Conservation (phyloP, 2,797 vertebrate genomes). For the Hyperoplus lanceolatus region DNA sequence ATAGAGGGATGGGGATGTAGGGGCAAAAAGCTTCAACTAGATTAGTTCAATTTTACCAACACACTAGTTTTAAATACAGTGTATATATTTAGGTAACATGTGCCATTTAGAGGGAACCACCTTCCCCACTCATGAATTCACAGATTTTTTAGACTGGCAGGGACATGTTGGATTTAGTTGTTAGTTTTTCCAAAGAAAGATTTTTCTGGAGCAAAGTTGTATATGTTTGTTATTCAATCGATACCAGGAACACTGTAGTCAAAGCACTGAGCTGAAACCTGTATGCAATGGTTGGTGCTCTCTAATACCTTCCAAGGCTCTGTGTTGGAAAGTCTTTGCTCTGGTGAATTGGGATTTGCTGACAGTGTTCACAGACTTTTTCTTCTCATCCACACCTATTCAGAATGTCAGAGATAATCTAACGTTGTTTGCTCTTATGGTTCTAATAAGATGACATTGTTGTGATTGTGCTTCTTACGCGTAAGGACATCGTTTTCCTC, state of each 20-base stretch:
- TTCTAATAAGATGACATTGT: constrained; percentile 36
- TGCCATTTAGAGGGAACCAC: constrained; percentile 1
- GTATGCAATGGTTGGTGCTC: not conserved
- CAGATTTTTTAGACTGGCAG: not conserved
- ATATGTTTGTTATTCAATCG: not conserved
- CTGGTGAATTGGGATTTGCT: constrained; percentile 14
- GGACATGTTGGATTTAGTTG: not conserved
- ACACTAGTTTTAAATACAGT: constrained; percentile 13
- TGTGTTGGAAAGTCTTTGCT: constrained; percentile 18
- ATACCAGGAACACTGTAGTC: constrained; percentile 5
- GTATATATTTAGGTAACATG: constrained; percentile 12
- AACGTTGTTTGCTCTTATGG: constrained; percentile 31
- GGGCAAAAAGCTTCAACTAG: constrained; percentile 48
- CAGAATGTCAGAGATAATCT: constrained; percentile 47
- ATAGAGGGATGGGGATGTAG: constrained; percentile 56
- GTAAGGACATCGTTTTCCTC: constrained; percentile 41
- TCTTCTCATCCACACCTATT: constrained; percentile 34
- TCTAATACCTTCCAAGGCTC: constrained; percentile 7
- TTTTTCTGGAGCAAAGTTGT: constrained; percentile 14
- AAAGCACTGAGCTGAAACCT: not conserved
- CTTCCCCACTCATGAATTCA: constrained; percentile 3
- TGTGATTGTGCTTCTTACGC: constrained; percentile 16
- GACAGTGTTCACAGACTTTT: constrained; percentile 3
- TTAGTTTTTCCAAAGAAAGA: constrained; percentile 3
- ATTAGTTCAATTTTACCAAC: constrained; percentile 41